Evolutionary conservation across 2,797 vertebrate species (phyloP), one percentile per base, ranked within the genome.

Genomic region (Siniperca scherzeri): DNA sequence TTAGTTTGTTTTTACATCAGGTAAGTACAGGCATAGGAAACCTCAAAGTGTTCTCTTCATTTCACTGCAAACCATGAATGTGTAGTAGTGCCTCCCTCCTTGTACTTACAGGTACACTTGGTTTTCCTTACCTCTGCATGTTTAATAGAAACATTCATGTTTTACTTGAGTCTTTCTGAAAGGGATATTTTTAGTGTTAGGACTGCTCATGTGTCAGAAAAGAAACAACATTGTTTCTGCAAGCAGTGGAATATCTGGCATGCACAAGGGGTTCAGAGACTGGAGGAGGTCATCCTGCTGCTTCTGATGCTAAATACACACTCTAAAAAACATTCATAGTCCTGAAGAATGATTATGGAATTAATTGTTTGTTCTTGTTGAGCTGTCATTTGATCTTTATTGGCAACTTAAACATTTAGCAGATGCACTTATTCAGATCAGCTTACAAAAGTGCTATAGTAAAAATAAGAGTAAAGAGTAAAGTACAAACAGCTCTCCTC

Each of bases 151-250:
- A 66, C 27, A 25, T n/a, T 1, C 42, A 7, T 74, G 75, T 77
- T 78, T 76, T 13, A 66, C 77, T 70, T 14, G 33, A 88, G 61
- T 65, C 40, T 67, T 74, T 79, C 65, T 71, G 73, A 87, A 77
- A 44, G 71, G 64, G 80, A 69, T 90, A 83, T 57, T 88, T 88
- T 85, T 88, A 85, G 82, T 11, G 27, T 65, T 22, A 11, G 60
- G 21, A n/a, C 53, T 25, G 60, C 69, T 78, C 79, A 62, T 27
- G n/a, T 71, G 88, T 69, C 65, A 27, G 53, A 68, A 52, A 30
- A 65, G 71, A 46, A 69, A 76, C 62, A 70, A 48, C 40, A 33
- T 27, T 61, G 74, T 79, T 78, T 81, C 64, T 81, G 62, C 19
- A n/a, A 85, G 69, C 60, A 14, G 1, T 13, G 44, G 73, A 84